Base-by-base conservation (phyloP, 1,140 invertebrate species). In the Eciton burchellii region DNA sequence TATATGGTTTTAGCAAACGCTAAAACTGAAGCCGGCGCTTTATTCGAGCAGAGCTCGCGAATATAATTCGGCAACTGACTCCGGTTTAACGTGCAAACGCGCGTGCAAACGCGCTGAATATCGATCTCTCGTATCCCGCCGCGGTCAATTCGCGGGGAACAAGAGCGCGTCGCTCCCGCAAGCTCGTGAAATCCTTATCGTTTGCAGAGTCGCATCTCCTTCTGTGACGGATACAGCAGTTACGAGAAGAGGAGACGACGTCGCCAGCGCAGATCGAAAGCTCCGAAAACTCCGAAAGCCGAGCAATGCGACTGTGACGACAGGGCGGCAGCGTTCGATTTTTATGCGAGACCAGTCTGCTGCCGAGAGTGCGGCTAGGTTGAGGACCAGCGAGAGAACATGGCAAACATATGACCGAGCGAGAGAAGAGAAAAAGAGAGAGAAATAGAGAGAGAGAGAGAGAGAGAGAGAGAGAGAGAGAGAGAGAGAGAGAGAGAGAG, bases 341-440 rank as follows among this genome's bases (percentile, higher is more conserved):
- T 79, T 70, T 70, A 56, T 56, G 16, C 63, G 16, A 57, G 62
- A 43, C 49, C 54, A n/a, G 16, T 19, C 35, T 79, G 74, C 52
- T 57, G 35, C 19, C 63, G 63, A 29, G 74, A 79, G 41, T 56
- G 49, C n/a, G 63, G 63, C 49, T 79, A 79, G 29, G 21, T n/a
- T n/a, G 35, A 4, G 16, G 12, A 11, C n/a, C n/a, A n/a, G 26
- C 21, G 72, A 49, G 62, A 21, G 41, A 81, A 43, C 49, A 35
- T 35, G 35, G 35, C 35, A 41, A 43, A 59, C 19, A 26, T 41
- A 16, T 29, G 79, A 73, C 29, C 3, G 68, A 60, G 52, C 12
- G 21, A 11, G 24, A 11, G 24, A 14, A 14, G n/a, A n/a, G n/a
- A n/a, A n/a, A n/a, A n/a, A n/a, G n/a, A n/a, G n/a, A n/a, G n/a